Conservation (phyloP, 37 sponge, comb jelly and placozoan genomes). For the Chondrosia reniformis region DNA sequence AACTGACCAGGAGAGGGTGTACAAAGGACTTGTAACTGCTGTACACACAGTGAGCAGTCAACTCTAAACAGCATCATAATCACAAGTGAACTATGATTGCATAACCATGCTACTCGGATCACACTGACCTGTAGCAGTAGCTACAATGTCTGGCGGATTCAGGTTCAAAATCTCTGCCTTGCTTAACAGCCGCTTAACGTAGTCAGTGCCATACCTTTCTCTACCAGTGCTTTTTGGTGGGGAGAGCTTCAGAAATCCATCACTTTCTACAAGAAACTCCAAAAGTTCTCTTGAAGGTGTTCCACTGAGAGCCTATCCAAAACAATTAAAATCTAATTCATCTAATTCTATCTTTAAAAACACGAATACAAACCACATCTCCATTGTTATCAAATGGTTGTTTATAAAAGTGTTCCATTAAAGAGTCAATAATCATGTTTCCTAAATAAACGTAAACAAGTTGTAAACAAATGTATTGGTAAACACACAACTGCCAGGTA, state of each 20-base stretch:
- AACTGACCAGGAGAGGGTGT: slow-evolving; percentile 17
- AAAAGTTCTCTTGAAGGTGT: slow-evolving; percentile 20
- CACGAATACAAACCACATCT: slow-evolving; percentile 13
- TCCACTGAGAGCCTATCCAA: slow-evolving; percentile 22
- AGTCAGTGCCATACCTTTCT: slow-evolving; percentile 44
- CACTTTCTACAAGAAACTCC: slow-evolving; percentile 12
- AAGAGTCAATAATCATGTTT: slow-evolving; percentile 57
- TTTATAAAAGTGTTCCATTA: slow-evolving; percentile 35
- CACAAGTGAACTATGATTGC: slow-evolving; percentile 64
- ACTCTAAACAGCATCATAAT: too few relatives aligned
- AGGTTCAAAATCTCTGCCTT: slow-evolving; percentile 18
- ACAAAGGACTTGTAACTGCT: slow-evolving; percentile 33
- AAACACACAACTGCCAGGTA: background rate
- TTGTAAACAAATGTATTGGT: background rate
- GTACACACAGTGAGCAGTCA: too few relatives aligned
- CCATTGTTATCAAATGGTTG: slow-evolving; percentile 52
- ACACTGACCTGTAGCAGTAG: slow-evolving; percentile 52
- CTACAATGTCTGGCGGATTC: slow-evolving; percentile 27
- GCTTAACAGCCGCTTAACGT: slow-evolving; percentile 2
- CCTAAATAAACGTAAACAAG: slow-evolving; percentile 22
- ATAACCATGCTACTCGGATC: too few relatives aligned
- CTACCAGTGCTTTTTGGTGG: slow-evolving; percentile 73
- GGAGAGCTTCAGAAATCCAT: slow-evolving; percentile 22
- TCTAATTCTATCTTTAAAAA: background rate
- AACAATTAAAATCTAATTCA: background rate